Evolutionary conservation across 1,140 invertebrate genomes (phyloP).

Genomic region (Ctenoplectra terminalis): DNA sequence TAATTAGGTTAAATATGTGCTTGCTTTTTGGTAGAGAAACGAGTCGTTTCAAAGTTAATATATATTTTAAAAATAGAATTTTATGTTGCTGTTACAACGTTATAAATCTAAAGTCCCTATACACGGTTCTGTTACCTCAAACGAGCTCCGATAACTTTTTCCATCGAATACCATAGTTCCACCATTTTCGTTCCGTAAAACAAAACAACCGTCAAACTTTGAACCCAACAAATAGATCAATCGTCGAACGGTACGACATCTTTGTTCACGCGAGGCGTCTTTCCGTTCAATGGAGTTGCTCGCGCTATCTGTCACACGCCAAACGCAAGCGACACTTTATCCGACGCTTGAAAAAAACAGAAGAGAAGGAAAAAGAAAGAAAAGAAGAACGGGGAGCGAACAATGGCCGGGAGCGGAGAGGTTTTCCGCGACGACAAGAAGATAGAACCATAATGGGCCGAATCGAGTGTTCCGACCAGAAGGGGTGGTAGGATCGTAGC

Average conservation of each 20-base stretch:
- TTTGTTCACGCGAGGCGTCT: constrained; percentile 1
- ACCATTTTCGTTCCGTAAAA: no score
- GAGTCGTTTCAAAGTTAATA: no score
- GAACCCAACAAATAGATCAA: background rate
- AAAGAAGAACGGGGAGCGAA: background rate
- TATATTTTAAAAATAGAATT: no score
- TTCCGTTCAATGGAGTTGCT: constrained; percentile 17
- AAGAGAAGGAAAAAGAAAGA: background rate
- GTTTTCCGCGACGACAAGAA: constrained; percentile 27
- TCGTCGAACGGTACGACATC: background rate
- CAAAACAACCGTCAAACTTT: background rate
- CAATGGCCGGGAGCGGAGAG: constrained; percentile 10
- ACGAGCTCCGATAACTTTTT: no score
- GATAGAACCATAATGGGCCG: constrained; percentile 35
- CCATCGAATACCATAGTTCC: no score
- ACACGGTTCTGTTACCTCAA: no score
- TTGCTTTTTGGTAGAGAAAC: background rate
- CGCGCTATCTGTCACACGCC: constrained; percentile 32
- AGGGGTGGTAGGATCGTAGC: background rate
- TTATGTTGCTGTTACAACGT: no score
- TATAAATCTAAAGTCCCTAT: no score
- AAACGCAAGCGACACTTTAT: constrained; percentile 12
- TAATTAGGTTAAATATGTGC: background rate
- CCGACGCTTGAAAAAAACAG: background rate
- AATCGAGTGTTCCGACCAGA: constrained; percentile 19